phyloP scores from a whole-genome alignment of 2,888 invertebrate species.

The Lapara coniferarum region DNA sequence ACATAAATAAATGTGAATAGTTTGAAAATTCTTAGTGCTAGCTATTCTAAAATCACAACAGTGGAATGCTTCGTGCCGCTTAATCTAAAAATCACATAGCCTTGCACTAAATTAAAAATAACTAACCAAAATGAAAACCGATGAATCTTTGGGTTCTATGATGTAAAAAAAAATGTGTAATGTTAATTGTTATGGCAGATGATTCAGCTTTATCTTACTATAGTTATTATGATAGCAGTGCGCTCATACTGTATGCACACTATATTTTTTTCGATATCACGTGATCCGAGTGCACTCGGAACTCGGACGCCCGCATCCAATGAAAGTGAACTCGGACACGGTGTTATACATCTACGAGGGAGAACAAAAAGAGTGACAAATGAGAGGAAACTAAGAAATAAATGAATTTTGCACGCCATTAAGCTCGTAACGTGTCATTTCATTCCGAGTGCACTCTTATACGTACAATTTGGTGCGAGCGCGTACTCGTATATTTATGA shows the following conservation, averaged over 20 bases:
- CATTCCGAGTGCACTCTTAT: too few relatives aligned
- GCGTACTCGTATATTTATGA: not conserved
- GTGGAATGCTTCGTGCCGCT: conserved; percentile 77
- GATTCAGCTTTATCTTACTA: conserved; percentile 28
- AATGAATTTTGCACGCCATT: too few relatives aligned
- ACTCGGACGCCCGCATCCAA: too few relatives aligned
- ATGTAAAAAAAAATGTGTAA: conserved; percentile 31
- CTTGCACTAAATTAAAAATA: conserved; percentile 54
- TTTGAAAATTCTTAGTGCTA: conserved; percentile 48
- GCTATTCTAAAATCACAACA: conserved; percentile 76
- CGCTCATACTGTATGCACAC: too few relatives aligned
- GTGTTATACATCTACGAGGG: too few relatives aligned
- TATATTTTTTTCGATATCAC: too few relatives aligned
- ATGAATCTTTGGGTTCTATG: conserved; percentile 70
- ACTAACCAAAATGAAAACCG: conserved; percentile 49
- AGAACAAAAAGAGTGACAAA: too few relatives aligned
- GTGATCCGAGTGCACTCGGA: too few relatives aligned
- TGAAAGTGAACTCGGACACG: too few relatives aligned
- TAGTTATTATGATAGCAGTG: not conserved
- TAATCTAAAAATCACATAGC: conserved; percentile 78
- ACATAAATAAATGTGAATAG: conserved; percentile 30
- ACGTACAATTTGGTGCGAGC: too few relatives aligned
- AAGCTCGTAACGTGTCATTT: too few relatives aligned
- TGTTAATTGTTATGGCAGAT: conserved; percentile 45
- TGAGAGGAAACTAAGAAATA: too few relatives aligned